Base-by-base conservation (phyloP, 2,888 invertebrate genomes). In the Dryococelus australis region DNA sequence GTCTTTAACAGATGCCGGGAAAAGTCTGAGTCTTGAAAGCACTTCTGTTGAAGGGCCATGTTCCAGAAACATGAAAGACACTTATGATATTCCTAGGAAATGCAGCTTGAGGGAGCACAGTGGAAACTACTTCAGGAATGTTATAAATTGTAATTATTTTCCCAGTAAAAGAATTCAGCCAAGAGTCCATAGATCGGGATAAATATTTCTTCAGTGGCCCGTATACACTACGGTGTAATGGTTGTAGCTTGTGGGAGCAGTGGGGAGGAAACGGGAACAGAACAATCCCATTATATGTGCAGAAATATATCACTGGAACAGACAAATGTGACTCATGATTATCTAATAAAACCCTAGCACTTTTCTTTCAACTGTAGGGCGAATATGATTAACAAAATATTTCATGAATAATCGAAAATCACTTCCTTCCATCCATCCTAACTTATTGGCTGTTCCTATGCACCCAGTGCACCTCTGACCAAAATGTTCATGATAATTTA, bases 11-110 rank as follows among this genome's bases (percentile, higher is more conserved):
- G 20, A 65, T 65, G 65, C 65, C 5, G 65, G 65, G 65, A 65
- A 65, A 65, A 65, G 65, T 65, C 65, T 65, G 65, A 65, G 24
- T 65, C 65, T 65, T 65, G 24, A 65, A 65, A 65, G 65, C 65
- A 65, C 65, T 65, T 65, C 65, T 65, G 20, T 86, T 86, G 79
- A 79, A 86, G 8, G 79, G 79, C 86, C 86, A 86, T 27, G 78
- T 65, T 43, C 86, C 79, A 47, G 53, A 27, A 27, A 26, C 65
- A 65, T 20, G 65, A 65, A 65, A 65, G 10, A 8, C 65, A 65
- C 65, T 65, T 65, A 65, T 20, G 16, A 65, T 65, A 65, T 65
- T 65, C 16, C 24, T 65, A 65, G 16, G 65, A 65, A 20, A 65
- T 65, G 65, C 24, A 65, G 65, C 65, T 65, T 65, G 10, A 65